Conservation (phyloP, 2,888 invertebrate species). For the Arctia plantaginis region DNA sequence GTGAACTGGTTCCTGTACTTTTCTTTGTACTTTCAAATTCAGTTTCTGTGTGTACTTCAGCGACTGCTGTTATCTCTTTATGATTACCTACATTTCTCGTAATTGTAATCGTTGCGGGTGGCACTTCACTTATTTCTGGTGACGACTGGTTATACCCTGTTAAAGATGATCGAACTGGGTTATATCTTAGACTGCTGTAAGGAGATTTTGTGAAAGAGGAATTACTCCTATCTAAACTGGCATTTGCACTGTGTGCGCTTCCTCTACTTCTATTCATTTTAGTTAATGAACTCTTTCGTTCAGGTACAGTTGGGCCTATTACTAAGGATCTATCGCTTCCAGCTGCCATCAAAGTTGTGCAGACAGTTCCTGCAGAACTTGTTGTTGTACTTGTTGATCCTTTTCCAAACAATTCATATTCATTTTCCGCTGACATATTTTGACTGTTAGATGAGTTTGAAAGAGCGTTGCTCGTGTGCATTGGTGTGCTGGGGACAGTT, state of each 20-base stretch:
- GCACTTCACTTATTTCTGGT: constrained; percentile 71
- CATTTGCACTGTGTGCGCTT: constrained; percentile 82
- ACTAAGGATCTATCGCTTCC: constrained; percentile 88
- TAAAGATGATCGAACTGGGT: constrained; percentile 68
- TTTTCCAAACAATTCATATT: constrained; percentile 96
- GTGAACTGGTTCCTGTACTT: constrained; percentile 90
- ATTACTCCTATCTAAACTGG: constrained; percentile 86
- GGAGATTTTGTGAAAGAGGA: constrained; percentile 77
- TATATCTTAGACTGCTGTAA: constrained; percentile 76
- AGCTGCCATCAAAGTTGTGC: constrained; percentile 92
- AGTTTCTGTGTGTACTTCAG: constrained; percentile 83
- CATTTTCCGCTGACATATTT: constrained; percentile 92
- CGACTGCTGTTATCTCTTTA: constrained; percentile 87
- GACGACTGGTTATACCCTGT: constrained; percentile 74
- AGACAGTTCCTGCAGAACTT: constrained; percentile 96
- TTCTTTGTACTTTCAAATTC: constrained; percentile 82
- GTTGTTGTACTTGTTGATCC: constrained; percentile 96
- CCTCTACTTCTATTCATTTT: constrained; percentile 86
- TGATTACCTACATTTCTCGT: constrained; percentile 77
- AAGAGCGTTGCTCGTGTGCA: constrained; percentile 90
- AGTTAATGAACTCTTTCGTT: constrained; percentile 91
- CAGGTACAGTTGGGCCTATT: constrained; percentile 92
- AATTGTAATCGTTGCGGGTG: constrained; percentile 74
- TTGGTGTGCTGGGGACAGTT: constrained; percentile 88
- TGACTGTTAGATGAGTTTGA: constrained; percentile 90